phyloP scores from a whole-genome alignment of 2,113 vertebrate genomes.

The Prochilodus magdalenae region DNA sequence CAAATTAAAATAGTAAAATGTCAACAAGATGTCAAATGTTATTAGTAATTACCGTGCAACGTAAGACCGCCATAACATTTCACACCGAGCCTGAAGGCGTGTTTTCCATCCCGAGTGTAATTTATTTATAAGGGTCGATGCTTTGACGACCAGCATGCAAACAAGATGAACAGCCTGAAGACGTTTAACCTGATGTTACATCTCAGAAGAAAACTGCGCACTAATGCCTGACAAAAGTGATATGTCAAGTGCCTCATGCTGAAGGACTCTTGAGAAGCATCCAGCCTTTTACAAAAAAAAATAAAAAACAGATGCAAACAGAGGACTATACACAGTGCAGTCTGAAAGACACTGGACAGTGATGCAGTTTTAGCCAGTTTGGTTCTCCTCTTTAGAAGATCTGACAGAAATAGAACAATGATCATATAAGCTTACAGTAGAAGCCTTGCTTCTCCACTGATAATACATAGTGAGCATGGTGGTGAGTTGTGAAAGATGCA shows the following conservation, averaged over 20 bases:
- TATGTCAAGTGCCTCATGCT: background rate
- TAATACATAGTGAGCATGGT: too few relatives aligned
- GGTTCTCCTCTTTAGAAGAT: too few relatives aligned
- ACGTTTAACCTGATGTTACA: background rate
- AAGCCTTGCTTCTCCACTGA: too few relatives aligned
- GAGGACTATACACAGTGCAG: background rate
- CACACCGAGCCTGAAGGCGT: background rate
- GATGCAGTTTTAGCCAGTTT: background rate
- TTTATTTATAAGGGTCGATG: background rate
- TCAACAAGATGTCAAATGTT: background rate
- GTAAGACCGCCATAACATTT: background rate
- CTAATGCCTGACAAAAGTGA: background rate
- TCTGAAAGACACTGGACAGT: background rate
- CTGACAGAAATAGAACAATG: too few relatives aligned
- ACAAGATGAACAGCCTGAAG: background rate
- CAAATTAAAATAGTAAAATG: background rate
- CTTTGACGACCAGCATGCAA: constrained; percentile 5
- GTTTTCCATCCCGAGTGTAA: constrained; percentile 1
- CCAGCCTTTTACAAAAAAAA: too few relatives aligned
- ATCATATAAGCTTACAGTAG: too few relatives aligned
- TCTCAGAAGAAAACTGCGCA: background rate
- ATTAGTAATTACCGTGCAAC: background rate
- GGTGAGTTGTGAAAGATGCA: too few relatives aligned
- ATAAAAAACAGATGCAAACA: too few relatives aligned
- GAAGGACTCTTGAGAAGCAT: background rate